Base-by-base conservation (phyloP, 2,113 vertebrate genomes). In the Coturnix japonica region DNA sequence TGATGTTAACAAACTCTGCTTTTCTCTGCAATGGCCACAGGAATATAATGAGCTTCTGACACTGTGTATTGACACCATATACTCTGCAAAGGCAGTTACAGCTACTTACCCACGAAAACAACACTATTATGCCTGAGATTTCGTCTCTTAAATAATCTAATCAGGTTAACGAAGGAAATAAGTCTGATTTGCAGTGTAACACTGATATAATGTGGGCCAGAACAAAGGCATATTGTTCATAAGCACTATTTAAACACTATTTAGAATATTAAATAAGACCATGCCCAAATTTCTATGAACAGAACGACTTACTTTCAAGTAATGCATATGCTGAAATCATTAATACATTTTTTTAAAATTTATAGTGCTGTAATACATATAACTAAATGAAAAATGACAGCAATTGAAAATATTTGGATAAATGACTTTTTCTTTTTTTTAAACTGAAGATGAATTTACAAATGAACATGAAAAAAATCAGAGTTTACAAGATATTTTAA, bases 1-100 rank as follows among this genome's bases (percentile, higher is more conserved):
- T 88, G 21, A 25, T 46, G 39, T 72, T 90, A 90, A 93, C 75
- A 90, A 86, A 90, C 44, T 67, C 54, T 46, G 13, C 43, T 72
- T 88, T 61, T 65, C 6, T 3, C n/a, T 72, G 39, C 35, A 72
- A 31, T 41, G 31, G 20, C 43, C 1, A 3, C 14, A 87, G 54
- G 59, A 92, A 88, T 69, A 59, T 26, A 81, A 66, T 1, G 12
- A 95, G 54, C 28, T 84, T 78, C 44, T 71, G 66, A 25, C 19
- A 33, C 35, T 72, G 28, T 11, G 31, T 1, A 4, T 28, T 79
- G 53, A 23, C 57, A 65, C 57, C 61, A 76, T 30, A 16, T 53
- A 86, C 63, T 66, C 49, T 53, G 8, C n/a, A 83, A 20, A 79
- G 26, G 13, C 30, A 84, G 12, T 78, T 59, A 46, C 17, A 72